Evolutionary conservation across 1,140 invertebrate species (phyloP), one percentile per base, ranked within the genome.

Genomic region (Neelides sp.): DNA sequence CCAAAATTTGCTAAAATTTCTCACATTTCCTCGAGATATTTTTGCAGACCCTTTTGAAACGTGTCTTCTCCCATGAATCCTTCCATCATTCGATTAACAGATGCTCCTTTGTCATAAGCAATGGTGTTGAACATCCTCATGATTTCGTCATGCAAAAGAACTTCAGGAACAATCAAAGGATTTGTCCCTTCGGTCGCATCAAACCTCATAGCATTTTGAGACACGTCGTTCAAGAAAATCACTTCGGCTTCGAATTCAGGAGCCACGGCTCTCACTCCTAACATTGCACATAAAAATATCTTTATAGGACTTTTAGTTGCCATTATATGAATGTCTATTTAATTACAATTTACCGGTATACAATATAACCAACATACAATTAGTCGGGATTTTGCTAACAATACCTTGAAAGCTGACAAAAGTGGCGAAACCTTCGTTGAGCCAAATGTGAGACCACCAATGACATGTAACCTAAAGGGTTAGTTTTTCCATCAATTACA

Each of bases 71-170:
- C 78, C n/a, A 87, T 68, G 27, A 80, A 73, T 60, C 80, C 73
- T 55, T 78, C 71, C 60, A 84, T 78, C 85, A 87, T 87, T 52
- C 82, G 70, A 17, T 88, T 77, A 12, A 89, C 64, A 10, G 75
- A 69, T 1, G 73, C 80, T 20, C 75, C 76, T 70, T 58, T 58
- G 19, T 45, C 36, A 28, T 55, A 55, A 13, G 39, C 30, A 12
- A 48, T 55, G 13, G 34, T 42, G 7, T 15, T n/a, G n/a, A 54
- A 47, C 19, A 40, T 30, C 5, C 20, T 26, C 12, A 37, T 27
- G 15, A 52, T 22, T 15, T 53, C 35, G 5, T 26, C 22, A 1
- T 17, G 30, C 8, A 26, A 26, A 3, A 8, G 27, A 12, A 37
- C 30, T 12, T 41, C 20, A 28, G 34, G 32, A 8, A 50, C 19